Base-by-base conservation (phyloP, 1,140 invertebrate genomes). In the Ceratoteleas bidentatus region DNA sequence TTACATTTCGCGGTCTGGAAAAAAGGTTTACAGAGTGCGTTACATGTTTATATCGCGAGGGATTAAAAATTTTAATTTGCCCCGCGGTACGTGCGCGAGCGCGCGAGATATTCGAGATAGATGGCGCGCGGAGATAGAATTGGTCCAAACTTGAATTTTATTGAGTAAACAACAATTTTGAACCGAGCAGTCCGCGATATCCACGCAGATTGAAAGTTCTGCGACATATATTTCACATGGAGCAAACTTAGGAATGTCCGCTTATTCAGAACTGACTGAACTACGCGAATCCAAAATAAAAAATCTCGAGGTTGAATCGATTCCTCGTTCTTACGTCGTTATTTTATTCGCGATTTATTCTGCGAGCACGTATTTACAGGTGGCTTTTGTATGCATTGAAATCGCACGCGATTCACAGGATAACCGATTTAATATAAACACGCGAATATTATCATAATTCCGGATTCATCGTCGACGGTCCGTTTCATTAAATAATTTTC, bases 101-200 rank as follows among this genome's bases (percentile, higher is more conserved):
- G 56, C 10, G 16, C 33, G 13, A 52, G 13, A 56, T 34, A 56
- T 54, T 45, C 34, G 2, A 3, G 24, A 34, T 34, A n/a, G 40
- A 56, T 57, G 53, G 50, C 38, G 43, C 52, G 34, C 32, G 7
- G n/a, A 52, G 14, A 45, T 53, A 61, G 34, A 53, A 53, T 70
- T 61, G 45, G 45, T 70, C 38, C 16, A 13, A 70, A 61, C n/a
- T 61, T 45, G 15, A 49, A 53, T 61, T 70, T 60, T 61, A 70
- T 70, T 70, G 68, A 61, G 57, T 70, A 61, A 70, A 70, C 57
- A 70, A 70, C 36, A 61, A 70, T 70, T 45, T 52, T 34, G 14
- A 53, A 61, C 9, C 33, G 16, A 53, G 40, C 36, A 53, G 36
- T n/a, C 13, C 32, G 57, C 33, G 56, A 70, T 61, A 60, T 53